Evolutionary conservation across 2,113 vertebrate genomes (phyloP).

Genomic region (Lipophrys pholis): DNA sequence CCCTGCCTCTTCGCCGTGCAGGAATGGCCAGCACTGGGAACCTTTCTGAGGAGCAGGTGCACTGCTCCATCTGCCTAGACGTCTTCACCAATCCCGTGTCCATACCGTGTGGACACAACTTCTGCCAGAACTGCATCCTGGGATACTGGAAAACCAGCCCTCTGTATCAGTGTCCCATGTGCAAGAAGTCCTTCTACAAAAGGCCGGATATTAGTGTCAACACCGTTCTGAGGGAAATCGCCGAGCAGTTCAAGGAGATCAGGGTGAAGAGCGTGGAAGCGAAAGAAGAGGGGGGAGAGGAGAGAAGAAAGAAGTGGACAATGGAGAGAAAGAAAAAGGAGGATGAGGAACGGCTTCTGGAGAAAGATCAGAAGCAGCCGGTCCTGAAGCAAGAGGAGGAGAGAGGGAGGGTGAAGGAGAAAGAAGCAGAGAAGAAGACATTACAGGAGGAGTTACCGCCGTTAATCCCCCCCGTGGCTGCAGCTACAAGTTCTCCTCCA

Average conservation of each 20-base stretch:
- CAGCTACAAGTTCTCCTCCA: conserved; percentile 20
- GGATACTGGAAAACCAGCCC: conserved; percentile 83
- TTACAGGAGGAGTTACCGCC: conserved; percentile 46
- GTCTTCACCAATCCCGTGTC: conserved; percentile 86
- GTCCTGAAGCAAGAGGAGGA: conserved; percentile 48
- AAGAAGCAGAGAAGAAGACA: conserved; percentile 21
- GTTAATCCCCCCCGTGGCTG: conserved; percentile 37
- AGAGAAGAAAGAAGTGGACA: conserved; percentile 39
- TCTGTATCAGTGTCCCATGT: conserved; percentile 84
- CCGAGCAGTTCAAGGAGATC: conserved; percentile 84
- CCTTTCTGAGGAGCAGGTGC: conserved; percentile 85
- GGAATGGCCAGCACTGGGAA: conserved; percentile 82
- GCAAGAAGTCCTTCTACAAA: conserved; percentile 84
- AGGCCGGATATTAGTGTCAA: conserved; percentile 84
- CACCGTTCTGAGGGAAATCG: conserved; percentile 83
- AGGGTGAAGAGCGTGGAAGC: conserved; percentile 48
- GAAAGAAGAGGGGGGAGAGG: conserved; percentile 21
- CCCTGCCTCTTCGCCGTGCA: conserved; percentile 76
- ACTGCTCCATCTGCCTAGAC: conserved; percentile 87
- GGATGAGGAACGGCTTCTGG: conserved; percentile 72
- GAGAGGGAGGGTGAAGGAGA: conserved; percentile 37
- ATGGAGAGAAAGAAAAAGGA: conserved; percentile 60
- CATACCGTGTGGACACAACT: conserved; percentile 86
- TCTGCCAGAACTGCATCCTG: conserved; percentile 84
- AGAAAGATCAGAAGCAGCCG: conserved; percentile 55